phyloP scores from a whole-genome alignment of 1,140 invertebrate species.

The Zaprionus vittiger region DNA sequence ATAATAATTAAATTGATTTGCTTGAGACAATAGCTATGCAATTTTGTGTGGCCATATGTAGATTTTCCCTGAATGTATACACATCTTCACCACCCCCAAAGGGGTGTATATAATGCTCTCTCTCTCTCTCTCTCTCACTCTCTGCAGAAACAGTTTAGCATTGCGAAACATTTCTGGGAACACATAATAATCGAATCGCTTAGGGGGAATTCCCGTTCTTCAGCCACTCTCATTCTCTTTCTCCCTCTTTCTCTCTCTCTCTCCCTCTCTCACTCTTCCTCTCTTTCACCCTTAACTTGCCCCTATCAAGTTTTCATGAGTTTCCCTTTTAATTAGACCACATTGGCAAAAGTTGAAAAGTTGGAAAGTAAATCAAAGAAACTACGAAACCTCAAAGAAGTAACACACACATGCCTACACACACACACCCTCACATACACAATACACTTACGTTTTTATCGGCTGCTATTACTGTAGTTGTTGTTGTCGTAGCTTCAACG shows the following conservation, averaged over 20 bases:
- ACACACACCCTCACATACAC: slow-evolving; percentile 11
- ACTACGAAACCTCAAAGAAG: slow-evolving; percentile 30
- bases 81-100: not conserved
- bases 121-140: not conserved
- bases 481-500: slow-evolving; percentile 21
- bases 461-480: slow-evolving; percentile 49
- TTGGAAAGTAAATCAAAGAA: slow-evolving; percentile 22
- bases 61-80: not conserved
- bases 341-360: not conserved
- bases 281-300: not conserved
- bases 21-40: not conserved
- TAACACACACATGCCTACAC: slow-evolving; percentile 20
- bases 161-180: not conserved
- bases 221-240: not conserved
- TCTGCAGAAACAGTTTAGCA: not conserved
- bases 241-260: not conserved
- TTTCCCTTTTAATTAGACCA: not conserved
- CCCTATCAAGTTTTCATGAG: too few relatives aligned
- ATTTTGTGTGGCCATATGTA: slow-evolving; percentile 4
- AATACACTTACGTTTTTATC: slow-evolving; percentile 76
- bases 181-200: not conserved
- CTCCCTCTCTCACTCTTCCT: not conserved
- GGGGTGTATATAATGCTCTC: not conserved
- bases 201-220: not conserved
- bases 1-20: not conserved